Evolutionary conservation across 2,113 vertebrate species (phyloP), one percentile per base, ranked within the genome.

Genomic region (Morone saxatilis): DNA sequence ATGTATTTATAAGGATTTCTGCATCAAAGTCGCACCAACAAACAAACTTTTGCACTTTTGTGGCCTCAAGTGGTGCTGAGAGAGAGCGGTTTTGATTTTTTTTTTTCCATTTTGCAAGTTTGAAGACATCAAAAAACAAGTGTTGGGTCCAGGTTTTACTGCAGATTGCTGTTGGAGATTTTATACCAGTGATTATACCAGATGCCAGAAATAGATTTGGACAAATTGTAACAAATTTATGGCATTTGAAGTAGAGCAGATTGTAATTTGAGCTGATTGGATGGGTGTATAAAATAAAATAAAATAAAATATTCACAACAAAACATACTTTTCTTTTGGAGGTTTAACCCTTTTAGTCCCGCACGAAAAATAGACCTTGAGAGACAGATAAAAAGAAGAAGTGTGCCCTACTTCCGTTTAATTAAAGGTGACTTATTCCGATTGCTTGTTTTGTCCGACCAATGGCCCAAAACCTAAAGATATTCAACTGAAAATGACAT

Each of bases 261-360:
- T 61, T 75, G 59, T 59, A 68, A 71, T 77, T 83, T 54, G 19
- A 7, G 5, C n/a, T 77, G 59, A 85, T 67, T 61, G 38, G 76
- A 73, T 54, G 3, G 0, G 19, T 63, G 19, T 10, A 10, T 47
- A 53, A 79, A 60, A 40, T 2, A 71, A 0, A 1, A 31, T 60
- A 53, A 41, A 6, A 72, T 0, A 0, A 20, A 61, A 57, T 40
- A 31, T 31, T 70, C 53, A 22, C 38, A 43, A 9, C 63, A 25
- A 4, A 76, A 38, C 25, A 43, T 53, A 7, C 16, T 65, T 56
- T 11, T 9, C 1, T 48, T 16, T 48, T 20, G 5, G 57, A 41
- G 11, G 1, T 57, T 51, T 14, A 40, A 38, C 11, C n/a, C 6
- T 76, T 17, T 48, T 7, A 38, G 6, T 25, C 43, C 14, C 0